Evolutionary conservation across 2,888 invertebrate genomes (phyloP).

Genomic region (Eristalis pertinax): DNA sequence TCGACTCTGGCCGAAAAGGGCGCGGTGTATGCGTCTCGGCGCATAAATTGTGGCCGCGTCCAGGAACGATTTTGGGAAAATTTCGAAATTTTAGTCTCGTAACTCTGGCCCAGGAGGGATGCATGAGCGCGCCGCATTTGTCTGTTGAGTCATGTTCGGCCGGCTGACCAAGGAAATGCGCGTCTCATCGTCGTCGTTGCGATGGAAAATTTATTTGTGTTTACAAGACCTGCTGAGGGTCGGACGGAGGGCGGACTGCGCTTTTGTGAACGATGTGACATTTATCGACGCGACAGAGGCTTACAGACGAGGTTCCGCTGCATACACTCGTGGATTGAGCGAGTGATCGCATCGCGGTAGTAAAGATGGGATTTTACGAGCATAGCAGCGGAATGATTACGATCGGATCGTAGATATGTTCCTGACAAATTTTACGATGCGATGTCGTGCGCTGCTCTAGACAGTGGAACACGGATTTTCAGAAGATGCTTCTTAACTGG

Average conservation of each 20-base stretch:
- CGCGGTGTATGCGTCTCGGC: constrained; percentile 27
- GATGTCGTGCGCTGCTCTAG: background rate
- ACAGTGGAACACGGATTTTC: background rate
- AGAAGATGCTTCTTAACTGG: background rate
- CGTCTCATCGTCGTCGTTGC: background rate
- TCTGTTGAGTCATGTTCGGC: constrained; percentile 1
- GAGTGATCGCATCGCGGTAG: background rate
- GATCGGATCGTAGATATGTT: background rate
- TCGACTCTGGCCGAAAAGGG: constrained; percentile 13
- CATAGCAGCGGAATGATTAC: background rate
- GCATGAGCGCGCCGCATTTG: background rate
- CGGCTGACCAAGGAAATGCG: background rate
- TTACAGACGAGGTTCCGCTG: background rate
- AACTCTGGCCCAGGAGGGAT: constrained; percentile 34
- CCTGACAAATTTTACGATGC: background rate
- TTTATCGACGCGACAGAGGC: background rate
- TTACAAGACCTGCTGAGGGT: constrained; percentile 18
- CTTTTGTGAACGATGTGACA: constrained; percentile 5
- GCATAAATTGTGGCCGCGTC: constrained; percentile 52
- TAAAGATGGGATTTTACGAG: background rate
- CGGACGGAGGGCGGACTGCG: constrained; percentile 5
- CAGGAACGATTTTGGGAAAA: constrained; percentile 31
- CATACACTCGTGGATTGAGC: background rate
- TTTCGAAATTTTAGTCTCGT: constrained; percentile 54
- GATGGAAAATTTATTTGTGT: constrained; percentile 24